A percentile compares a stretch with the other conserved stretches of the same genome.
Evolutionary conservation across 1,140 invertebrate genomes (phyloP).

Genomic region (Zaprionus tsacasi): DNA sequence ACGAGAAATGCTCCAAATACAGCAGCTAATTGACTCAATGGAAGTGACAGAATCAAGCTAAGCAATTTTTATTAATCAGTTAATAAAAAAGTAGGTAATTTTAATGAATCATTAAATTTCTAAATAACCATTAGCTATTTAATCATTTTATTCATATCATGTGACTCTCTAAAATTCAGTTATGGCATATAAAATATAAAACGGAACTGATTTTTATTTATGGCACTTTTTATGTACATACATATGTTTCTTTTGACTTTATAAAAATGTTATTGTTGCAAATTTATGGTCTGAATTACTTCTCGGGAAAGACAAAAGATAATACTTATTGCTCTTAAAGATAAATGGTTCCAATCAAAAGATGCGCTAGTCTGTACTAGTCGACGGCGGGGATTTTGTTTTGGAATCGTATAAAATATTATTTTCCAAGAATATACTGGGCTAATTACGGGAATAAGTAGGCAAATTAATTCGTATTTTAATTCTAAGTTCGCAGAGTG

Average conservation of each 20-base stretch:
- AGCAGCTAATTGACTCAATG: constrained; percentile 30
- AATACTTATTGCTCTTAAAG: not conserved
- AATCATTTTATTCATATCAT: too few species aligned
- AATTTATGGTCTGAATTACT: not conserved
- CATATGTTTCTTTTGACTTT: not conserved
- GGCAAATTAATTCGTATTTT: not conserved
- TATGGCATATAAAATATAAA: not conserved
- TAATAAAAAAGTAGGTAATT: too few species aligned
- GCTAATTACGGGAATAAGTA: not conserved
- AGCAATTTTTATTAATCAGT: not conserved
- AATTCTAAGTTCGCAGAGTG: not conserved
- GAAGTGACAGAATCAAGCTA: not conserved
- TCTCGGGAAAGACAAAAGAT: not conserved
- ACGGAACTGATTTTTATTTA: constrained; percentile 3
- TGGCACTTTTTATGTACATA: not conserved
- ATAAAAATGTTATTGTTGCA: not conserved
- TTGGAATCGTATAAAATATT: not conserved
- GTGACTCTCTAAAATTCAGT: not conserved
- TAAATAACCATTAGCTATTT: too few species aligned
- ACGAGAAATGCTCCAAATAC: constrained; percentile 20
- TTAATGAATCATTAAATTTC: too few species aligned
- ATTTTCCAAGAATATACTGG: not conserved
- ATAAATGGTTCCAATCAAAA: not conserved
- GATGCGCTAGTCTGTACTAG: not conserved
- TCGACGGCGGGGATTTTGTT: not conserved